These are phyloP conservation scores for Nomada hirtipes DNA, from an alignment of 2,888 invertebrate species.

Conservation along the genomic window DNA sequence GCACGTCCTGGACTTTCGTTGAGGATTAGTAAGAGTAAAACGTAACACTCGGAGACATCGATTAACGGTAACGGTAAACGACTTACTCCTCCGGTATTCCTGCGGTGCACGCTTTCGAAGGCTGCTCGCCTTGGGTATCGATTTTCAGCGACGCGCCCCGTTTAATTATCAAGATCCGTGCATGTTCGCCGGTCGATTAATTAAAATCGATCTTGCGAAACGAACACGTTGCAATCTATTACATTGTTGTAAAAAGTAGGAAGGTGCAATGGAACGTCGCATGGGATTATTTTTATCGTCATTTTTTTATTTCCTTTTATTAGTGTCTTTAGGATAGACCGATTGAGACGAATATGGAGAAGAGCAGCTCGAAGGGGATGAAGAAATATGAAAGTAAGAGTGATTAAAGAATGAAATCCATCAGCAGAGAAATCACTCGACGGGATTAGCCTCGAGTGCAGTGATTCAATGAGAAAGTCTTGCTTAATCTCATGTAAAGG, in stretches of 20 bases:
- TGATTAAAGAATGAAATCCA: constrained; percentile 20
- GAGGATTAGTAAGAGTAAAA: constrained; percentile 77
- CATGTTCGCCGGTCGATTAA: constrained; percentile 37
- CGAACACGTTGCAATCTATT: constrained; percentile 3
- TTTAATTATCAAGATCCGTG: constrained; percentile 61
- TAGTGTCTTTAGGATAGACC: neutral
- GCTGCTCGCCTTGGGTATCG: constrained; percentile 40
- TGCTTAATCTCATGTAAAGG: constrained; percentile 16
- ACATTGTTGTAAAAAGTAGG: neutral
- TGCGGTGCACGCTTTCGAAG: constrained; percentile 50
- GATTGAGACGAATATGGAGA: neutral
- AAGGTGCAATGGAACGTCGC: neutral
- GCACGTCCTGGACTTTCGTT: constrained; percentile 65
- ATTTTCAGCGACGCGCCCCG: constrained; percentile 55
- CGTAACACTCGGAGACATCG: constrained; percentile 76
- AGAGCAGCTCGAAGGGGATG: neutral
- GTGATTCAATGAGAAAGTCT: constrained; percentile 22
- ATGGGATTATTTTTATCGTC: neutral
- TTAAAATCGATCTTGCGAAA: constrained; percentile 63
- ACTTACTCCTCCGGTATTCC: constrained; percentile 72
- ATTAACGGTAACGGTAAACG: constrained; percentile 78
- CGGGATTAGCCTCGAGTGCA: neutral
- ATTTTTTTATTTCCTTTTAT: neutral
- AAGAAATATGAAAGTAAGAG: constrained; percentile 27
- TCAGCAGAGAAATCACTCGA: constrained; percentile 6